These are phyloP conservation scores for Agapornis canus DNA, from an alignment of 2,797 vertebrate species.

Conservation along the genomic window DNA sequence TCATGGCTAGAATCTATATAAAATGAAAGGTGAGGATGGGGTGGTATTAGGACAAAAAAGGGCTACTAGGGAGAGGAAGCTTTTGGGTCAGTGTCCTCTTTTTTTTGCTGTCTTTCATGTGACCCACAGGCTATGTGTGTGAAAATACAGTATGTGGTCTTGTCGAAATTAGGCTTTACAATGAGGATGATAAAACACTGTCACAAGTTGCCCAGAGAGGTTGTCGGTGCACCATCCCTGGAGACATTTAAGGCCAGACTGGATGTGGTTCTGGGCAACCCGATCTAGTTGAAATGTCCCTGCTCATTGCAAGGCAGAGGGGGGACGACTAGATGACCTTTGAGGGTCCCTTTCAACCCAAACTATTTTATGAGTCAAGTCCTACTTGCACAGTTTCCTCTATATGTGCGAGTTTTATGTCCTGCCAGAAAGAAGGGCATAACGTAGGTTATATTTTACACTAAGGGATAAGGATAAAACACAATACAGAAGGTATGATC, in stretches of 20 bases:
- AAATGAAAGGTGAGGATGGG: background rate
- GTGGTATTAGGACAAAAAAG: background rate
- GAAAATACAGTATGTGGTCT: background rate
- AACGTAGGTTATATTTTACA: background rate
- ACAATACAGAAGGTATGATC: background rate
- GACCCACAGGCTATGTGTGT: background rate
- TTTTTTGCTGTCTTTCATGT: background rate
- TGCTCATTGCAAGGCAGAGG: background rate
- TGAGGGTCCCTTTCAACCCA: background rate
- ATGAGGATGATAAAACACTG: background rate
- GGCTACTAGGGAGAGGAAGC: background rate
- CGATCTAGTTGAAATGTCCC: background rate
- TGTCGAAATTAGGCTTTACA: background rate
- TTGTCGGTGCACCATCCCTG: background rate
- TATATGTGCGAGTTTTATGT: background rate
- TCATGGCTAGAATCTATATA: background rate
- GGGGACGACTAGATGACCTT: background rate
- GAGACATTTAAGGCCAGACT: background rate
- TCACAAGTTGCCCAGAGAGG: background rate
- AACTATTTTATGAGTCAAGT: background rate
- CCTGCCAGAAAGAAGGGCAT: background rate
- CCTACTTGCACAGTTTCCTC: background rate
- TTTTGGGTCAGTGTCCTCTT: background rate
- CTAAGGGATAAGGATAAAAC: background rate
- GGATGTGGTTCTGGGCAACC: background rate